Evolutionary conservation across 2,888 invertebrate genomes (phyloP).

Genomic region (Drosophila stalkeri): DNA sequence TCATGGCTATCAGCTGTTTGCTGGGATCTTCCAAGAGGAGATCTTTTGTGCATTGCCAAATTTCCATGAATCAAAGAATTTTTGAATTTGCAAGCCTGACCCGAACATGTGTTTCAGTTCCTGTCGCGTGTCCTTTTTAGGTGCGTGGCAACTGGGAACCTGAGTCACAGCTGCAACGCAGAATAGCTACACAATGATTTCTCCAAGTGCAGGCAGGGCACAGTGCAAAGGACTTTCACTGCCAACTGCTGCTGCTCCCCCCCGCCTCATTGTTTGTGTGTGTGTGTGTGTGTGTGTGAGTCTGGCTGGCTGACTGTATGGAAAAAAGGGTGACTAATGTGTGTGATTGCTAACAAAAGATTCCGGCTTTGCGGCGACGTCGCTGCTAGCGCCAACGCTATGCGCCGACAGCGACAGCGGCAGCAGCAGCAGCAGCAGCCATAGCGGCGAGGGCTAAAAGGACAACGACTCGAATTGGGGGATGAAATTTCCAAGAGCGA

Average conservation of each 20-base stretch:
- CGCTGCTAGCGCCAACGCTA: slow-evolving; percentile 28
- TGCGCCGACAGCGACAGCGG: slow-evolving; percentile 28
- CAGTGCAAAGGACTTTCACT: slow-evolving; percentile 83
- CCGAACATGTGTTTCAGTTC: slow-evolving; percentile 62
- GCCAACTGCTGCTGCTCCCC: slow-evolving; percentile 58
- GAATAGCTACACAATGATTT: slow-evolving; percentile 58
- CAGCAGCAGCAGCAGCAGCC: too few relatives aligned
- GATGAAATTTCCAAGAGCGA: slow-evolving; percentile 77
- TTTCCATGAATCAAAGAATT: slow-evolving; percentile 54
- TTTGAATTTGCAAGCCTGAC: slow-evolving; percentile 49
- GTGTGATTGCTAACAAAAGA: slow-evolving; percentile 83
- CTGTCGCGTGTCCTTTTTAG: slow-evolving; percentile 54
- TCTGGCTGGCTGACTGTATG: slow-evolving; percentile 44
- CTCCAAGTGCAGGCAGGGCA: slow-evolving; percentile 71
- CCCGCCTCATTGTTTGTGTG: slow-evolving; percentile 13
- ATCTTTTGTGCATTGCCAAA: slow-evolving; percentile 42
- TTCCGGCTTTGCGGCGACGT: slow-evolving; percentile 74
- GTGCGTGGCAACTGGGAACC: slow-evolving; percentile 41
- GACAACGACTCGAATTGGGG: slow-evolving; percentile 81
- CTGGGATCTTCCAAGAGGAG: slow-evolving; percentile 22
- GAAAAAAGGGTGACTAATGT: slow-evolving; percentile 85
- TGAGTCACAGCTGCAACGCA: slow-evolving; percentile 58
- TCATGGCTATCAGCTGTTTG: slow-evolving; percentile 72
- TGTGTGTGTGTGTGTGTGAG: slow-evolving; percentile 17
- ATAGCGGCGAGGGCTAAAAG: slow-evolving; percentile 76